Evolutionary conservation across 2,113 vertebrate genomes (phyloP), one percentile per base, ranked within the genome.

Genomic region (Phylloscopus trochilus): DNA sequence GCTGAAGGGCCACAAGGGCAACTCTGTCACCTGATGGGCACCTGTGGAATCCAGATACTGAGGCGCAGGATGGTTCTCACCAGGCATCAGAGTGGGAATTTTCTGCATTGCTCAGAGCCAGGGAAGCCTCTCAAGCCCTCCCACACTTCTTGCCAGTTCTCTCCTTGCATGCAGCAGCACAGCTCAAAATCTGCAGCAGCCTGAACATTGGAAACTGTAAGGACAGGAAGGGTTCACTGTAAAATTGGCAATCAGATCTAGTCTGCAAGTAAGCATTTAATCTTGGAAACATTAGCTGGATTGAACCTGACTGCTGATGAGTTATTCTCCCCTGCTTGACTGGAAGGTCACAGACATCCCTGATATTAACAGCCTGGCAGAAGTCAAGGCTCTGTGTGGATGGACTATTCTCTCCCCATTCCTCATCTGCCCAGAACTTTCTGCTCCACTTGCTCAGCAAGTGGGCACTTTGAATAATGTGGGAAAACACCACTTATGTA

Each of bases 361-460:
- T 33, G 76, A 89, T 93, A 94, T 89, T 77, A 95, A 96, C 51
- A 39, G 60, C 43, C 83, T 89, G 64, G 88, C 8, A 53, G 82
- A 94, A 95, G 78, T 93, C 93, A 96, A 92, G 90, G 92, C 85
- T 97, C 51, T 10, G 27, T 9, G 15, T 3, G 10, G 47, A 86
- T 83, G 79, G 80, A 96, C 90, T 78, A 12, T 13, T 78, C 82
- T 92, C 52, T 93, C 79, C 77, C 52, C 83, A 89, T 92, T 62
- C 91, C 92, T 94, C 94, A 97, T 93, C 72, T 52, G 72, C 64
- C 0, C 13, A 88, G 83, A 90, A 93, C 90, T 96, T 92, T 94
- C 85, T 95, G 96, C 93, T 95, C 83, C 85, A 78, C 76, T 96
- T 93, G 56, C 72, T 96, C 83, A 89, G 93, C 92, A 94, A 93